A percentile compares a stretch with the other conserved stretches of the same genome.
These are phyloP conservation scores for Anomalospiza imberbis DNA, from an alignment of 2,797 vertebrate species.

Conservation along the genomic window DNA sequence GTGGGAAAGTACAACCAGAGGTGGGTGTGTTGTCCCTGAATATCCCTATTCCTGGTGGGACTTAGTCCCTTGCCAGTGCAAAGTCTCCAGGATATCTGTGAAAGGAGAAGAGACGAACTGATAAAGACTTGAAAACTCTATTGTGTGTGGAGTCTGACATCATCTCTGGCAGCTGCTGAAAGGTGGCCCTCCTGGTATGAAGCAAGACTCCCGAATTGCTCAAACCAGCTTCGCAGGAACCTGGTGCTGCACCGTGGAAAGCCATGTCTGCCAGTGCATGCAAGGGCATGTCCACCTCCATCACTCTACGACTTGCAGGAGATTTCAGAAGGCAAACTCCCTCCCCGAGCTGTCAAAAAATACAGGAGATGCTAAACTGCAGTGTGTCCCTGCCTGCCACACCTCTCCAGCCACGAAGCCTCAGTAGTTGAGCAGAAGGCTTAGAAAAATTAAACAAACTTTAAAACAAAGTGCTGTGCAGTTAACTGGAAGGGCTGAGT, in stretches of 20 bases:
- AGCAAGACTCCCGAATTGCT: not conserved
- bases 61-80: not conserved
- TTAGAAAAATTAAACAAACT: not conserved
- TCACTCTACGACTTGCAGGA: not conserved
- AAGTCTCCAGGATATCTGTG: not conserved
- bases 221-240: constrained; percentile 41
- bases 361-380: not conserved
- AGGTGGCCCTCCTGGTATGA: not conserved
- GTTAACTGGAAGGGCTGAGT: not conserved
- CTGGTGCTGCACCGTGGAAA: not conserved
- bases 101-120: not conserved
- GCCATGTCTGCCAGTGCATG: not conserved
- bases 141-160: not conserved
- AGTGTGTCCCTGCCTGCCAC: not conserved
- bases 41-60: not conserved
- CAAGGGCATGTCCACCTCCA: not conserved
- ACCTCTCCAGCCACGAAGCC: not conserved
- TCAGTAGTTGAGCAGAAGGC: not conserved
- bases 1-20: not conserved
- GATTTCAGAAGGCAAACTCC: not conserved
- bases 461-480: not conserved
- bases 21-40: not conserved
- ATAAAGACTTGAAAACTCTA: not conserved
- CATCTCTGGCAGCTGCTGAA: constrained; percentile 5
- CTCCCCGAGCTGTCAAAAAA: not conserved